Evolutionary conservation across 2,113 vertebrate genomes (phyloP).

Genomic region (Myanophis thanlyinensis): DNA sequence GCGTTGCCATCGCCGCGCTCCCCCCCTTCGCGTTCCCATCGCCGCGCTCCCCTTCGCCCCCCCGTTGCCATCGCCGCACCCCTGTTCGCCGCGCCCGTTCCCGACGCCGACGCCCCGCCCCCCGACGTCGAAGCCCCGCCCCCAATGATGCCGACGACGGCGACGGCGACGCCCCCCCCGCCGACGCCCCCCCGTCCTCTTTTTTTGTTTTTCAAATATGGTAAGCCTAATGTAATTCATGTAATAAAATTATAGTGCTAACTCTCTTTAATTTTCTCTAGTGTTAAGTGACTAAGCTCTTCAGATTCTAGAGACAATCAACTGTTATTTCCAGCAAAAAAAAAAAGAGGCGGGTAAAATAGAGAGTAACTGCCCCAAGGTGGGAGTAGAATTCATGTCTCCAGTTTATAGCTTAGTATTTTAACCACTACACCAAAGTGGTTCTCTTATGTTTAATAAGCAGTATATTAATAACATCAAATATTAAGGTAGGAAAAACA

Average conservation of each 20-base stretch:
- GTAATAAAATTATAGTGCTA: neutral
- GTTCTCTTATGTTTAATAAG: neutral
- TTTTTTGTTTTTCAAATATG: too few relatives aligned
- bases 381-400: neutral
- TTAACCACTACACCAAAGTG: neutral
- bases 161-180: too few relatives aligned
- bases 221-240: too few relatives aligned
- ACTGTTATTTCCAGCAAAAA: neutral
- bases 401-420: neutral
- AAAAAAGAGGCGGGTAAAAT: neutral
- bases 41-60: too few relatives aligned
- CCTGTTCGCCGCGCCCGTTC: too few relatives aligned
- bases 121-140: too few relatives aligned
- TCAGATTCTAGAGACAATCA: neutral
- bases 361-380: neutral
- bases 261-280: neutral
- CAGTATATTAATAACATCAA: neutral
- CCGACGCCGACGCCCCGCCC: too few relatives aligned
- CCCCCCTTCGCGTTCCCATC: too few relatives aligned
- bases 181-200: too few relatives aligned
- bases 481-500: neutral
- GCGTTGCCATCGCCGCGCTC: too few relatives aligned
- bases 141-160: too few relatives aligned
- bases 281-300: neutral
- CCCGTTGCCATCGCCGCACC: too few relatives aligned